These are phyloP conservation scores for Hyperoodon ampullatus DNA, from an alignment of 2,113 vertebrate species.

Conservation along the genomic window DNA sequence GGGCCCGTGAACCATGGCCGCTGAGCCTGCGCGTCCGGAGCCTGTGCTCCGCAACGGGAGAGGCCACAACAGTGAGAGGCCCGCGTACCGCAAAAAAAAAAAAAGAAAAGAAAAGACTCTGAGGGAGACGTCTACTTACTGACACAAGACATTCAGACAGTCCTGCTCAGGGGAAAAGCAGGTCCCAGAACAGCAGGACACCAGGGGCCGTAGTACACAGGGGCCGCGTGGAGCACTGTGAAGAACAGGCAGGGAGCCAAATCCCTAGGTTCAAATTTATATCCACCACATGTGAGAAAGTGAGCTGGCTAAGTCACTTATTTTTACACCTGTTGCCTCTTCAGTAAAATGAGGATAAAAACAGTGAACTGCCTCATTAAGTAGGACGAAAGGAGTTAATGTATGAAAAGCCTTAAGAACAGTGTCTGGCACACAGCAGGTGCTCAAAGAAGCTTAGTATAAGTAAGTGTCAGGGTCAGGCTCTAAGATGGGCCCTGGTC, in stretches of 20 bases:
- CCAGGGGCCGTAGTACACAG: rapidly evolving
- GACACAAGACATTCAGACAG: neutral
- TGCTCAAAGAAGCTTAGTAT: neutral
- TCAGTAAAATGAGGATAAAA: neutral
- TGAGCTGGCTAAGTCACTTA: neutral
- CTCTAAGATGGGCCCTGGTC: too few species aligned
- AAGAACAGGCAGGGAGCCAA: too few species aligned
- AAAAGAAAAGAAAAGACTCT: too few species aligned
- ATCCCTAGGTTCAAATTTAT: too few species aligned
- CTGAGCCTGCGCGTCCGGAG: too few species aligned
- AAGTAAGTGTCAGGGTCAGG: too few species aligned
- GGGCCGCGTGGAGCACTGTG: rapidly evolving
- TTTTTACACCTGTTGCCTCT: neutral
- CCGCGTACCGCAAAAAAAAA: too few species aligned
- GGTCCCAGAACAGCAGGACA: neutral
- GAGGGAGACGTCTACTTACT: neutral
- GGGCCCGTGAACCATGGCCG: too few species aligned
- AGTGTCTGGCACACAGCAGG: neutral
- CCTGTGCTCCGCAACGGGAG: too few species aligned
- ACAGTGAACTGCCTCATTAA: neutral
- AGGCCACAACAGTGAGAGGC: too few species aligned
- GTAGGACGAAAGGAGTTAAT: neutral
- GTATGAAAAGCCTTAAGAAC: neutral
- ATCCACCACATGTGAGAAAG: rapidly evolving
- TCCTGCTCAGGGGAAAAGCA: neutral